Evolutionary conservation across 2,888 invertebrate species (phyloP).

Genomic region (Criorhina ranunculi): DNA sequence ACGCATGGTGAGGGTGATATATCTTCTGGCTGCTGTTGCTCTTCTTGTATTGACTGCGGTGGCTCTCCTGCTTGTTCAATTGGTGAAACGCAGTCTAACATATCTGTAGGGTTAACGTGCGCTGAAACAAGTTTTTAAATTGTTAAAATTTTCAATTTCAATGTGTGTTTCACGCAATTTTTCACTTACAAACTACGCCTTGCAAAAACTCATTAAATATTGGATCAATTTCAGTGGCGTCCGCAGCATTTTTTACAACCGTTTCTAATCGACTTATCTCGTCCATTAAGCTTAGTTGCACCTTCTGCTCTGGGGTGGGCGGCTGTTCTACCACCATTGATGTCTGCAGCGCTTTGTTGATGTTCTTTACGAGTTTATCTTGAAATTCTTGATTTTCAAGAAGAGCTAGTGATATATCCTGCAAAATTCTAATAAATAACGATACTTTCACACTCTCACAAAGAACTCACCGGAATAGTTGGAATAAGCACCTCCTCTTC

Average conservation of each 20-base stretch:
- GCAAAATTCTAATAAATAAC: not conserved
- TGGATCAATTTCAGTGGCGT: slow-evolving; percentile 82
- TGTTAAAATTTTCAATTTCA: not conserved
- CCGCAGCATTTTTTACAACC: slow-evolving; percentile 82
- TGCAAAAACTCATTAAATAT: slow-evolving; percentile 82
- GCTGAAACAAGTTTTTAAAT: slow-evolving; percentile 15
- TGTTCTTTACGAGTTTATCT: slow-evolving; percentile 81
- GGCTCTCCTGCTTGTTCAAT: slow-evolving; percentile 8
- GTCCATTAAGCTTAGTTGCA: slow-evolving; percentile 19
- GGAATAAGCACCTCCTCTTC: slow-evolving; percentile 35
- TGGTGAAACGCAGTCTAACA: slow-evolving; percentile 1
- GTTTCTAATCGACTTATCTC: slow-evolving; percentile 77
- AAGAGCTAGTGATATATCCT: slow-evolving; percentile 81
- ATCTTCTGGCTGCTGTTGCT: slow-evolving; percentile 11
- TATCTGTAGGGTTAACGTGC: slow-evolving; percentile 23
- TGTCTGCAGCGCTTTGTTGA: slow-evolving; percentile 79
- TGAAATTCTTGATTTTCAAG: slow-evolving; percentile 82
- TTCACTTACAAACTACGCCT: slow-evolving; percentile 80
- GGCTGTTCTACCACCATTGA: slow-evolving; percentile 15
- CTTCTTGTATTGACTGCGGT: not conserved
- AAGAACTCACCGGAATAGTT: slow-evolving; percentile 76
- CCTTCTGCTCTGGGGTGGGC: slow-evolving; percentile 43
- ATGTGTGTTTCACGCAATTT: not conserved
- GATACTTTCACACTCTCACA: not conserved
- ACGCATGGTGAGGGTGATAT: slow-evolving; percentile 80